Evolutionary conservation across 2,888 invertebrate genomes (phyloP), one percentile per base, ranked within the genome.

Genomic region (Halictus quadricinctus): DNA sequence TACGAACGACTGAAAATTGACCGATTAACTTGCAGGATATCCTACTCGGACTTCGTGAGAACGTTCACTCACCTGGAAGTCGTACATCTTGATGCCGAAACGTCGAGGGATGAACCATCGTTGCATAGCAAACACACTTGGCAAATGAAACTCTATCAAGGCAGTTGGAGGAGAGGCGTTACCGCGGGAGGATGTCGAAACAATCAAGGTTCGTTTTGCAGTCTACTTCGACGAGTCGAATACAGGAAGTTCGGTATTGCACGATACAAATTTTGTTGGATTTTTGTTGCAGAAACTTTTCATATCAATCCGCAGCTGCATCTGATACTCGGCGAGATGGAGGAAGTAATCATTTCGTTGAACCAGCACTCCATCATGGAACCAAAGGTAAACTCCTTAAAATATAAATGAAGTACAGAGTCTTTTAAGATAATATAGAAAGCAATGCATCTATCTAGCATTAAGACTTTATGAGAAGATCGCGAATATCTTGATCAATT

Each of bases 221-320:
- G 54, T 76, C 73, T 79, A 70, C 58, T 72, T 64, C 12, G 60
- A 66, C 76, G 50, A 83, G 50, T 58, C 46, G 77, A 54, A 77
- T 64, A 64, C 60, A 69, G 84, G 78, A 84, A 79, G 76, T 69
- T 75, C 76, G 48, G 13, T 69, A 64, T 84, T 80, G 15, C 36
- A 36, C 77, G 66, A 69, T 18, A 18, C 4, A 21, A 69, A 69
- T 0, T 7, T n/a, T 12, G 13, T 18, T 15, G 73, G 10, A 21
- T 81, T 48, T 88, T 72, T 80, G 25, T 94, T 94, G 15, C 95
- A 96, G 98, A 98, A 93, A 98, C 98, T 66, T 98, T 98, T 94
- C 98, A 98, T 94, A 98, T 98, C 93, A 98, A 98, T 95, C 98
- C 98, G 0, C 98, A 98, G 95, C 95, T 98, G 66, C 97, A 98